Conservation (phyloP, 1,140 invertebrate genomes). For the Drosophila sproati region DNA sequence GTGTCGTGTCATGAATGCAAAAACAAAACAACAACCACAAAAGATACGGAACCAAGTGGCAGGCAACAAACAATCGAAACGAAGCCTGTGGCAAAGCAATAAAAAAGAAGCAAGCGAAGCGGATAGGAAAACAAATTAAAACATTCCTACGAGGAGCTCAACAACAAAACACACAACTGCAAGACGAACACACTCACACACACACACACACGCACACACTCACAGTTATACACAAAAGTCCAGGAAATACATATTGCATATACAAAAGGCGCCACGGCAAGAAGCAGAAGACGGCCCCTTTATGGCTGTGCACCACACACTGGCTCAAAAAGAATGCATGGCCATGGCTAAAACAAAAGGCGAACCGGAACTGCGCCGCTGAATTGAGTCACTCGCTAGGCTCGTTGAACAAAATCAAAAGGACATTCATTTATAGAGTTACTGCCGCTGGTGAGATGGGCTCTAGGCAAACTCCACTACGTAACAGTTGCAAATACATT, state of each 20-base stretch:
- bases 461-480: slow-evolving; percentile 31
- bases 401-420: slow-evolving; percentile 83
- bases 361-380: slow-evolving; percentile 60
- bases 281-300: slow-evolving; percentile 29
- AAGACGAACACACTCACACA: slow-evolving; percentile 43
- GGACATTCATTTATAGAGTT: slow-evolving; percentile 82
- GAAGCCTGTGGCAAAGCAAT: slow-evolving; percentile 73
- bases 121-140: slow-evolving; percentile 84
- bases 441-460: slow-evolving; percentile 14
- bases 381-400: slow-evolving; percentile 82
- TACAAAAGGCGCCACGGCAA: slow-evolving; percentile 39
- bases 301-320: slow-evolving; percentile 47
- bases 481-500: slow-evolving; percentile 78
- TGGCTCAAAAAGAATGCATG: slow-evolving; percentile 61
- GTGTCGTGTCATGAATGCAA: slow-evolving; percentile 78
- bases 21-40: slow-evolving; percentile 29
- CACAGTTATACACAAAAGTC: slow-evolving; percentile 11
- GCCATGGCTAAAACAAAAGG: slow-evolving; percentile 66
- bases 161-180: slow-evolving; percentile 28
- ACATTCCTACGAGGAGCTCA: slow-evolving; percentile 71
- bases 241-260: slow-evolving; percentile 42
- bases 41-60: slow-evolving; percentile 30
- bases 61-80: slow-evolving; percentile 73
- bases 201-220: slow-evolving; percentile 24
- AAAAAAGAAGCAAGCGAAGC: slow-evolving; percentile 76